Evolutionary conservation across 2,888 invertebrate genomes (phyloP).

Genomic region (Lasioglossum lativentre): DNA sequence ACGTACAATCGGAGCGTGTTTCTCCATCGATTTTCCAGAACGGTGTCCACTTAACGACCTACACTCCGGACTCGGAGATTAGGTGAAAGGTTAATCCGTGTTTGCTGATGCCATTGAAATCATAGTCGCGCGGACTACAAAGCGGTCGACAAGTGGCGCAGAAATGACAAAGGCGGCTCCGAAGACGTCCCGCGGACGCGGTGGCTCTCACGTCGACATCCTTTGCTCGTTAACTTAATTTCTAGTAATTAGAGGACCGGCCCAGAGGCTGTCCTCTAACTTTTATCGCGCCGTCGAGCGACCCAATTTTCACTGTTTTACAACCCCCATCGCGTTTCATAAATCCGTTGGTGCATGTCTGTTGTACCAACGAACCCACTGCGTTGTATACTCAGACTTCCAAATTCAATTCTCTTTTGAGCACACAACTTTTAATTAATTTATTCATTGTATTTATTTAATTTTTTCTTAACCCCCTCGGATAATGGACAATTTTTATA

Average conservation of each 20-base stretch:
- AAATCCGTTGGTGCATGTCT: neutral
- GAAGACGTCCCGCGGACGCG: conserved; percentile 33
- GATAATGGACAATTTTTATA: too few relatives aligned
- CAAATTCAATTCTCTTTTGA: neutral
- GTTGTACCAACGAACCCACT: neutral
- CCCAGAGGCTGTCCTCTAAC: conserved; percentile 27
- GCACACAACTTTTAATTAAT: neutral
- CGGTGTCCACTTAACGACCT: neutral
- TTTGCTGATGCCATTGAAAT: conserved; percentile 13
- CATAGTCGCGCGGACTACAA: conserved; percentile 13
- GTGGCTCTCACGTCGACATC: conserved; percentile 46
- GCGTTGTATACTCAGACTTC: neutral
- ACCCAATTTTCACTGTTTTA: conserved; percentile 55
- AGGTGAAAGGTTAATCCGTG: conserved; percentile 1
- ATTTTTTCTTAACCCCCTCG: neutral
- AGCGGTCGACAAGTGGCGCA: neutral
- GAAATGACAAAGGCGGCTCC: conserved; percentile 15
- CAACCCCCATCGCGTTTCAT: neutral
- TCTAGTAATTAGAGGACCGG: conserved; percentile 50
- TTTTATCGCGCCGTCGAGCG: conserved; percentile 41
- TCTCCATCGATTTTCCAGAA: conserved; percentile 5
- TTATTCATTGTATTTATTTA: neutral
- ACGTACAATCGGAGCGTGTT: neutral
- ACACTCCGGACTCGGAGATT: neutral
- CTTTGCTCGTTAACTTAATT: conserved; percentile 58